Conservation (phyloP, 1,140 invertebrate genomes). For the Procambarus virginalis region DNA sequence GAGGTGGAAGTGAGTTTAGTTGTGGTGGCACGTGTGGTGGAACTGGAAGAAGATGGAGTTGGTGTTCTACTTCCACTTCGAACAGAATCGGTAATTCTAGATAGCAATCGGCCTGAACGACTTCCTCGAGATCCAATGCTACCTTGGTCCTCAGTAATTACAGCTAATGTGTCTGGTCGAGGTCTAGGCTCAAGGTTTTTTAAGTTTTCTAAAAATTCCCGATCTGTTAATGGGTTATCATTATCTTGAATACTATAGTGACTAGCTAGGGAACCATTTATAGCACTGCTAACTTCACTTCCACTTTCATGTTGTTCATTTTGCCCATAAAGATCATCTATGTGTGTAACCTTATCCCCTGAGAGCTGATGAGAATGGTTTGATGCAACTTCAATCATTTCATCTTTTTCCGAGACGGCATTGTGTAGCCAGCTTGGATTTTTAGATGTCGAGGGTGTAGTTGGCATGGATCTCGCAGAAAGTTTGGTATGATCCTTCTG, state of each 20-base stretch:
- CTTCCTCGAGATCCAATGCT: constrained; percentile 52
- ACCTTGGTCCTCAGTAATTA: constrained; percentile 54
- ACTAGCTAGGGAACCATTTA: constrained; percentile 59
- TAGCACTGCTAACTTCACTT: constrained; percentile 58
- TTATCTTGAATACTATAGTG: constrained; percentile 52
- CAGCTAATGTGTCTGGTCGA: constrained; percentile 55
- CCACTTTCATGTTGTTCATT: constrained; percentile 36
- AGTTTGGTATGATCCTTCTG: constrained; percentile 16
- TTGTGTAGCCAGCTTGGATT: constrained; percentile 40
- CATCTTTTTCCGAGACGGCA: constrained; percentile 14
- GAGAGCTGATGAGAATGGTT: constrained; percentile 25
- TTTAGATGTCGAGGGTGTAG: constrained; percentile 48
- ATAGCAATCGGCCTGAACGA: constrained; percentile 47
- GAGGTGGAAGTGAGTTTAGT: constrained; percentile 62
- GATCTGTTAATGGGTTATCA: constrained; percentile 53
- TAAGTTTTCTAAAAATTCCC: constrained; percentile 55
- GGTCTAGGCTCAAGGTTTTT: constrained; percentile 55
- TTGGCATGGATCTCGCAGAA: constrained; percentile 33
- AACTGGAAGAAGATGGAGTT: constrained; percentile 49
- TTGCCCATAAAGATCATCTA: constrained; percentile 57
- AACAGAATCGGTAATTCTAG: constrained; percentile 57
- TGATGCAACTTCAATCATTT: constrained; percentile 27
- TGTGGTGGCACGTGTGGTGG: constrained; percentile 60
- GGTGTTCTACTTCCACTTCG: constrained; percentile 60
- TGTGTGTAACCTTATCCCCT: constrained; percentile 31